Percentiles rank a stretch among this genome's conserved stretches.
phyloP scores from a whole-genome alignment of 1,140 invertebrate genomes.

The Eumaeus atala region DNA sequence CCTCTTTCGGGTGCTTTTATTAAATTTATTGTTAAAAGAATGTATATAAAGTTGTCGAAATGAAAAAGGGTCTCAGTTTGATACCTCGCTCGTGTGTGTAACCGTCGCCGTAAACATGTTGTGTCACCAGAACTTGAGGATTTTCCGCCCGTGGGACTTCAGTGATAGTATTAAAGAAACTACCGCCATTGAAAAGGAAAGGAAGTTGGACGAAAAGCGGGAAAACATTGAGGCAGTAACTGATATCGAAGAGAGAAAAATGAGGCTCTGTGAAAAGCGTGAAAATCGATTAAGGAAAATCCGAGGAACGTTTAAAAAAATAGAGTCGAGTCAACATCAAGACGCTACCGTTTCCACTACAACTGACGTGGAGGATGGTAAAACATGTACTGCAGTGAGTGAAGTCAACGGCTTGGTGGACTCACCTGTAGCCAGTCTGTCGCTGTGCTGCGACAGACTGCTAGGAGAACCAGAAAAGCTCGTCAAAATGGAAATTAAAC shows the following conservation, averaged over 20 bases:
- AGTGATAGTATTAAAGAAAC: constrained; percentile 39
- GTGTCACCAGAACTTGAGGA: constrained; percentile 51
- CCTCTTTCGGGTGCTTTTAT: constrained; percentile 67
- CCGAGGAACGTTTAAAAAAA: constrained; percentile 53
- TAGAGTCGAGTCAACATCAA: constrained; percentile 51
- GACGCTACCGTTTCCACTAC: constrained; percentile 74
- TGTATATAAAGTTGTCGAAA: constrained; percentile 71
- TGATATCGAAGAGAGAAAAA: no score
- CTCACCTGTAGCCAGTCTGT: constrained; percentile 50
- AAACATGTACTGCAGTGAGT: constrained; percentile 20
- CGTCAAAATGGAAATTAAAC: constrained; percentile 23
- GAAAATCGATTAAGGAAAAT: constrained; percentile 65
- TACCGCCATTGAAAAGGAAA: constrained; percentile 33
- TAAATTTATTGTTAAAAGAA: constrained; percentile 72
- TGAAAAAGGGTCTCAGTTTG: constrained; percentile 61
- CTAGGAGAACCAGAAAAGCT: constrained; percentile 37
- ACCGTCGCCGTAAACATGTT: constrained; percentile 38
- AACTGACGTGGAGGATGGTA: constrained; percentile 51
- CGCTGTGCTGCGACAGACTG: constrained; percentile 52
- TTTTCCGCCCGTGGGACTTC: constrained; percentile 70
- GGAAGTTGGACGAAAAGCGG: constrained; percentile 33
- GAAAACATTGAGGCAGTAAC: no score
- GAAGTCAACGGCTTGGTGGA: constrained; percentile 22
- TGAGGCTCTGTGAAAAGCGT: not conserved
- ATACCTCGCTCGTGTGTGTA: constrained; percentile 43